Conservation (phyloP, 2,888 invertebrate genomes). For the Cheilosia grossa region DNA sequence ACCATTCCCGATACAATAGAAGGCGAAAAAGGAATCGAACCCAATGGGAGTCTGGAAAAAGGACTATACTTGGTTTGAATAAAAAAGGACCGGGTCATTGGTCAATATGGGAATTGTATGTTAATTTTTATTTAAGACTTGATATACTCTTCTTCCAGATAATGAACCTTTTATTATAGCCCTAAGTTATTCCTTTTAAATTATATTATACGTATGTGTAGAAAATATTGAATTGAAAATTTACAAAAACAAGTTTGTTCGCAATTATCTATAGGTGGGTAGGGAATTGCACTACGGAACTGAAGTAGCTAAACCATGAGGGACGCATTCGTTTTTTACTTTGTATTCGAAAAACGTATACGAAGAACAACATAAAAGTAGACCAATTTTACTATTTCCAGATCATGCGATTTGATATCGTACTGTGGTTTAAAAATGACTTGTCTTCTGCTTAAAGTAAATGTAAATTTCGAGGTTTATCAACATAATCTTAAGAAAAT, state of each 20-base stretch:
- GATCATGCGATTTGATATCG: no score
- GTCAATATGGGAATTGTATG: slow-evolving; percentile 31
- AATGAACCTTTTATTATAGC: slow-evolving; percentile 21
- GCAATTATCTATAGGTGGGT: no score
- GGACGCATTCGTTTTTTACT: no score
- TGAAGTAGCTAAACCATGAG: no score
- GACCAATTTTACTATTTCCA: no score
- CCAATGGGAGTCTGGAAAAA: neutral
- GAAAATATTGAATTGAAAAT: neutral
- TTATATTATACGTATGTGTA: neutral
- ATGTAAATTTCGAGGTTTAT: no score
- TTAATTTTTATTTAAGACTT: slow-evolving; percentile 19
- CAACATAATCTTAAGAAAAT: no score
- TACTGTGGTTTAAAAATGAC: no score
- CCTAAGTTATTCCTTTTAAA: neutral
- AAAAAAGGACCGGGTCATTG: slow-evolving; percentile 20
- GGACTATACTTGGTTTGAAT: slow-evolving; percentile 9
- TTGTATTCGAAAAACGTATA: no score
- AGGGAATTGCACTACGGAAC: no score
- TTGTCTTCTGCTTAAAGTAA: no score
- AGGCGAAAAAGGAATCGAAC: slow-evolving; percentile 41
- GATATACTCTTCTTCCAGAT: neutral
- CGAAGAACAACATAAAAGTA: no score
- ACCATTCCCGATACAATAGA: slow-evolving; percentile 38
- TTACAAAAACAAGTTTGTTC: neutral